Evolutionary conservation across 2,888 invertebrate genomes (phyloP).

Genomic region (Dolichopus griseipennis): DNA sequence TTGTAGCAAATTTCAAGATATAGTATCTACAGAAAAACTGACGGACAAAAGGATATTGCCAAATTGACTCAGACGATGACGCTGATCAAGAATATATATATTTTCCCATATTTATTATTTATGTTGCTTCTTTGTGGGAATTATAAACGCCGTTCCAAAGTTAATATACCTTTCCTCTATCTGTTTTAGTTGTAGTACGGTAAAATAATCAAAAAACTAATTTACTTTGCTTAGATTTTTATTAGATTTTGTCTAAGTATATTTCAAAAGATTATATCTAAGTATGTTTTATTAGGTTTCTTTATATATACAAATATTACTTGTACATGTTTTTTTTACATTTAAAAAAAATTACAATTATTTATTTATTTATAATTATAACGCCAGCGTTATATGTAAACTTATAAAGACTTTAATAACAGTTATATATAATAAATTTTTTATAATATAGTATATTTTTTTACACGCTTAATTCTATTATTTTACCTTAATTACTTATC

Average conservation of each 20-base stretch:
- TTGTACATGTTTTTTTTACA: not conserved
- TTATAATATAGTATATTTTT: slow-evolving; percentile 24
- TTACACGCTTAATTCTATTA: not conserved
- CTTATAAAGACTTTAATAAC: slow-evolving; percentile 8
- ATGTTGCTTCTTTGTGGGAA: too few relatives aligned
- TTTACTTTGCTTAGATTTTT: too few relatives aligned
- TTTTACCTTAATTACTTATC: slow-evolving; percentile 21
- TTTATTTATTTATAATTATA: not conserved
- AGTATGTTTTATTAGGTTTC: not conserved
- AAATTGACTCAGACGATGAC: too few relatives aligned
- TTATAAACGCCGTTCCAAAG: too few relatives aligned
- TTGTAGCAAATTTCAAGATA: too few relatives aligned
- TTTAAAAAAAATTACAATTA: slow-evolving; percentile 1
- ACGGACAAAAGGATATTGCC: too few relatives aligned
- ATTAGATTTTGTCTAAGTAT: not conserved
- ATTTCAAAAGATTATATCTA: not conserved
- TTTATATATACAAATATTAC: not conserved
- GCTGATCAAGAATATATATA: too few relatives aligned
- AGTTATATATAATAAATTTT: slow-evolving; percentile 16
- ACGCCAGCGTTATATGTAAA: slow-evolving; percentile 7
- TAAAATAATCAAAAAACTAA: too few relatives aligned
- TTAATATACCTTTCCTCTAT: too few relatives aligned
- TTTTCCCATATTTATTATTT: too few relatives aligned
- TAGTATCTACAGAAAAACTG: too few relatives aligned
- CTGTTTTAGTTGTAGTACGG: too few relatives aligned